phyloP scores from a whole-genome alignment of 2,888 invertebrate species.

The Epinotia nisella region DNA sequence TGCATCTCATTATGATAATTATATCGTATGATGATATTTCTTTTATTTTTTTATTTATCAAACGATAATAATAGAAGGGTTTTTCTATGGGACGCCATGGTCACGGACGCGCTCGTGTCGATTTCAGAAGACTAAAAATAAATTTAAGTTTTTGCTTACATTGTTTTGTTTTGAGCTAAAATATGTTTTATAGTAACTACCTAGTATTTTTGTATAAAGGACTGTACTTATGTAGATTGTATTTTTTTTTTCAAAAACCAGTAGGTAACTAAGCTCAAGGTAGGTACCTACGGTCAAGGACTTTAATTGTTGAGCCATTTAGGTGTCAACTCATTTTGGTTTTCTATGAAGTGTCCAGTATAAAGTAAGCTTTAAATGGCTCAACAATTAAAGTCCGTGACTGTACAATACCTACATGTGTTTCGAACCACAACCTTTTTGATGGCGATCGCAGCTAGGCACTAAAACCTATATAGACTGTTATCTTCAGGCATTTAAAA shows the following conservation, averaged over 20 bases:
- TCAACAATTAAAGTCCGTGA: too few species aligned
- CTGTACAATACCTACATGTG: neutral
- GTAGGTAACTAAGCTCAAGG: neutral
- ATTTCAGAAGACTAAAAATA: too few species aligned
- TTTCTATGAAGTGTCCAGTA: too few species aligned
- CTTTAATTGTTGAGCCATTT: too few species aligned
- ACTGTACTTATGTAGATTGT: neutral
- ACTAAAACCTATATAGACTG: neutral
- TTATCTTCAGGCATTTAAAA: too few species aligned
- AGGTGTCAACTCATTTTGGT: too few species aligned
- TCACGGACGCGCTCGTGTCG: neutral
- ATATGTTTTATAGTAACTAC: too few species aligned
- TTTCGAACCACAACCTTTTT: neutral
- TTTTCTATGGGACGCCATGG: neutral
- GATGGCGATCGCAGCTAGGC: neutral
- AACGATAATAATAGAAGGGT: conserved; percentile 33
- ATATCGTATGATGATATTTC: conserved; percentile 47
- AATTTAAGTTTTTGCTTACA: too few species aligned
- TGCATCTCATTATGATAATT: conserved; percentile 57
- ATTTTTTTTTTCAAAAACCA: neutral
- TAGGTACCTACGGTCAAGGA: too few species aligned
- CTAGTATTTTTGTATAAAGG: too few species aligned
- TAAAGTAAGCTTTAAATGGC: too few species aligned
- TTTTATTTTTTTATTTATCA: conserved; percentile 46
- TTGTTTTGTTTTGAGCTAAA: too few species aligned